Evolutionary conservation across 2,113 vertebrate genomes (phyloP).

Genomic region (Oreocharis arfaki): DNA sequence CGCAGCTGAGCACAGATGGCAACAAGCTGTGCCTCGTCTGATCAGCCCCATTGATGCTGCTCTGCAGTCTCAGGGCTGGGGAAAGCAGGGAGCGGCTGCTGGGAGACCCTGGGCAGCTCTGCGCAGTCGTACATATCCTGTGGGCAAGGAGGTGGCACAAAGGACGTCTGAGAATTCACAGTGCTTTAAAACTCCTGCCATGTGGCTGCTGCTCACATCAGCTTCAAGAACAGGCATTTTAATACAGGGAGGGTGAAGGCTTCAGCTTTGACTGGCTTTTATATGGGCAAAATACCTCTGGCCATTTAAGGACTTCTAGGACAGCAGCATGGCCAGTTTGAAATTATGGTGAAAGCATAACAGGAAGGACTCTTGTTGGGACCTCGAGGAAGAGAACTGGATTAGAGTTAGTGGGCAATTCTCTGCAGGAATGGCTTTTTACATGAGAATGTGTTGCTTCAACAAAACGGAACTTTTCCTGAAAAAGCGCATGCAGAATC

Average conservation of each 20-base stretch:
- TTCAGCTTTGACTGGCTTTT: not conserved
- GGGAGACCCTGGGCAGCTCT: not conserved
- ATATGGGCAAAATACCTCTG: not conserved
- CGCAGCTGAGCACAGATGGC: not conserved
- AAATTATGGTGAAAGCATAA: not conserved
- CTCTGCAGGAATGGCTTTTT: not conserved
- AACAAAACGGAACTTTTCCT: not conserved
- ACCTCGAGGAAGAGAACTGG: not conserved
- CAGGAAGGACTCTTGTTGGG: not conserved
- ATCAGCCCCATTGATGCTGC: rapidly evolving
- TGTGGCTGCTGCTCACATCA: not conserved
- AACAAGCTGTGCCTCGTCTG: not conserved
- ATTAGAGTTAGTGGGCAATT: not conserved
- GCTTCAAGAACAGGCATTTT: not conserved
- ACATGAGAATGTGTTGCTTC: not conserved
- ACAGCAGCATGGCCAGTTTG: not conserved
- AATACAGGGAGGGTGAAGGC: not conserved
- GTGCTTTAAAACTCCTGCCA: not conserved
- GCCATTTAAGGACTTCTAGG: not conserved
- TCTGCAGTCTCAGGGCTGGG: not conserved
- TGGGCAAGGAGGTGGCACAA: rapidly evolving
- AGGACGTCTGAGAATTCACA: not conserved
- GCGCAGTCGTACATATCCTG: rapidly evolving
- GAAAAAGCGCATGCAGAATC: not conserved
- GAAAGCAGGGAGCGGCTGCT: rapidly evolving